Base-by-base conservation (phyloP, 2,888 invertebrate genomes). In the Thera obeliscata region DNA sequence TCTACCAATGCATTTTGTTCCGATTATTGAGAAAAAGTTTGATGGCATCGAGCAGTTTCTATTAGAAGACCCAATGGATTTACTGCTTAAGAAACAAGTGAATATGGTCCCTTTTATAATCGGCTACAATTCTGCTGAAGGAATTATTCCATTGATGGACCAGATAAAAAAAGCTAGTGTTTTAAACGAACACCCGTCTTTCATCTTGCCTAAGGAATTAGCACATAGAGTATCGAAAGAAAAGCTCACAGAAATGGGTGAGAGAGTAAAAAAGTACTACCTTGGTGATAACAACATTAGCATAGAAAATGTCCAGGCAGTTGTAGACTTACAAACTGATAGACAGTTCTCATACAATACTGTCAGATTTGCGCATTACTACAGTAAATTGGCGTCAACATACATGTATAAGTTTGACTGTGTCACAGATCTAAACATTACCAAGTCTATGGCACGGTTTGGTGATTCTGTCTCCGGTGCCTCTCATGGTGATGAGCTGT, bases 81-180 rank as follows among this genome's bases (percentile, higher is more conserved):
- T 80, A 36, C 41, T 89, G 2, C 66, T 81, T 63, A 71, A 78
- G 3, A 83, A 81, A 6, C 80, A 81, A 68, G 66, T 81, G 0
- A 79, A 75, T 56, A 77, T 81, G 67, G 81, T 89, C 0, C 87
- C 89, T 2, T 46, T 87, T 0, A 76, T 89, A 72, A 67, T 80
- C 1, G 89, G 89, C 7, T 87, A 85, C 67, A 88, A 83, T 73
- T 80, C 84, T 0, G 80, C 78, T 6, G 89, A 89, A 76, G 87
- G 87, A 2, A 49, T 88, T 2, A 7, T 81, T 2, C 64, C 81
- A 41, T 56, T 82, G 1, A 67, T 72, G 9, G 77, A 82, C 60
- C 74, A 76, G 38, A 5, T 74, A 1, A 84, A 79, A 6, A 86
- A 83, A 74, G 50, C 78, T 1, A 72, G 80, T 0, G 55, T 79